phyloP scores from a whole-genome alignment of 2,113 vertebrate species.

The Scophthalmus maximus region DNA sequence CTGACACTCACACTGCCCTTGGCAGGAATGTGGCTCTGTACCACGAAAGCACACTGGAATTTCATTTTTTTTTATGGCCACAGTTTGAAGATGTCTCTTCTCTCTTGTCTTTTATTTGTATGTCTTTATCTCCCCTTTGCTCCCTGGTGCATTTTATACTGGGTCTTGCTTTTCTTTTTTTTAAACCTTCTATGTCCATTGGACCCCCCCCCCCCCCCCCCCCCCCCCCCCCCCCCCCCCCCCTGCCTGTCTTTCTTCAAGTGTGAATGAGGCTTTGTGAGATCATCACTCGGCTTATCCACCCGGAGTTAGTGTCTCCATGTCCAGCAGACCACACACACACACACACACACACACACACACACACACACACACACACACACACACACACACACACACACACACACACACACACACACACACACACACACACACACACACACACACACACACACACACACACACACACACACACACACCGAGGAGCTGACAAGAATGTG shows the following conservation, averaged over 20 bases:
- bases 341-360: no score
- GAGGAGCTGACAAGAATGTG: no score
- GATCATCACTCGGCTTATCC: slow-evolving; percentile 27
- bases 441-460: no score
- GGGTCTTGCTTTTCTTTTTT: neutral
- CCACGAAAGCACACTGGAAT: slow-evolving; percentile 75
- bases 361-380: no score
- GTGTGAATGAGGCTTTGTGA: slow-evolving; percentile 67
- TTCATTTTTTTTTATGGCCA: slow-evolving; percentile 46
- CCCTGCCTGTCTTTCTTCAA: slow-evolving; percentile 39
- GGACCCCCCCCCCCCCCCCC: no score
- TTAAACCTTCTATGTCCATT: slow-evolving; percentile 7
- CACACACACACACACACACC: no score
- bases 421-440: no score
- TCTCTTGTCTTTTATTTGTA: slow-evolving; percentile 3
- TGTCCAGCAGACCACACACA: slow-evolving; percentile 72
- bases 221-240: no score
- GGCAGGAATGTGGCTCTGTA: slow-evolving; percentile 70
- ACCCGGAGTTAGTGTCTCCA: slow-evolving; percentile 25
- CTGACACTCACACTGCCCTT: slow-evolving; percentile 67
- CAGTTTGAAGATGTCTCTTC: slow-evolving; percentile 49
- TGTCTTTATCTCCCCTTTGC: slow-evolving; percentile 22
- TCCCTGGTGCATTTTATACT: slow-evolving; percentile 10
- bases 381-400: no score
- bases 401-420: no score